Evolutionary conservation across 92 coral and sea anemone genomes (phyloP), one percentile per base, ranked within the genome.

Genomic region (Zoanthus solanderi): DNA sequence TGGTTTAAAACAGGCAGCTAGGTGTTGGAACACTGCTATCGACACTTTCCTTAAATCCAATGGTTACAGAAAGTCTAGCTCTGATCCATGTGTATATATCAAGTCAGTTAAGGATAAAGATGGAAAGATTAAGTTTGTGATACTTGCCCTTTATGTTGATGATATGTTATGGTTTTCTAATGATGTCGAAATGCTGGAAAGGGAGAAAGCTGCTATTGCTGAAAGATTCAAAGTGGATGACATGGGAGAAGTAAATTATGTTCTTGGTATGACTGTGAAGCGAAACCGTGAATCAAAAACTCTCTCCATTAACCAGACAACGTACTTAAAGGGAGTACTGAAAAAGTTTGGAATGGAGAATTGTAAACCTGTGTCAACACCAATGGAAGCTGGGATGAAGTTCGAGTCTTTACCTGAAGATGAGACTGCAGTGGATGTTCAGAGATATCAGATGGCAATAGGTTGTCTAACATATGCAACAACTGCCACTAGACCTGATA

Each of bases 1-100:
- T 88, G 94, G 94, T 50, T 79, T 91, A 29, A 90, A 87, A 61
- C 93, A 83, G 71, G 87, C 93, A 57, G 89, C 92, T 73, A 61
- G 92, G 45, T 84, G 92, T 71, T 89, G 92, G 92, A 89, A 89
- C 71, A 58, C 84, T 67, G 78, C 92, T 37, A 84, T 89, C 9
- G 89, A 89, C 34, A 82, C 84, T 68, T 84, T 83, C 63, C 82
- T 89, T 34, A 84, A 84, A 77, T 83, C 89, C 71, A 79, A 50
- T 75, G 92, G 88, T 54, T 89, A 89, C 78, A 82, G 83, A 72
- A 87, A 87, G 60, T 76, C 89, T 76, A 67, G 77, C 66, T 90
- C 93, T 71, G 90, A 87, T 75, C 78, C 57, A 65, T 78, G 89
- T 32, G 67, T 85, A 45, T 89, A 89, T 79, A 78, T 84, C 60